phyloP scores from a whole-genome alignment of 2,113 vertebrate genomes.

The Nyctibius bracteatus region DNA sequence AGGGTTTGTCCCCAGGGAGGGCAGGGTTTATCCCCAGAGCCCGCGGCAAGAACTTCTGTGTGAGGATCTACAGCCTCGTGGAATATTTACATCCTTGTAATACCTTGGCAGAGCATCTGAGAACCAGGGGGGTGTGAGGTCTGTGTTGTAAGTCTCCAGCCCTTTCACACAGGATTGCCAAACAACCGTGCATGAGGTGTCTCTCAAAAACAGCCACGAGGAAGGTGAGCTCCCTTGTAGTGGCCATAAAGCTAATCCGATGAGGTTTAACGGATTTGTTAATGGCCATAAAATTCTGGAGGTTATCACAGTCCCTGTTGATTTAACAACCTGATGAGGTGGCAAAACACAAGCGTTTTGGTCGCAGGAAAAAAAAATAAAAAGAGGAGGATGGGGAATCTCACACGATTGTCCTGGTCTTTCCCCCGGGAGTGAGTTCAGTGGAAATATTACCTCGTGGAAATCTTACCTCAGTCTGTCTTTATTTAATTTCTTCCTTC shows the following conservation, averaged over 20 bases:
- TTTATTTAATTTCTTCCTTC: not conserved
- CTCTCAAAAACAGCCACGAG: not conserved
- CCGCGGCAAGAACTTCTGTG: accelerated
- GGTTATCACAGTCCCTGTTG: not conserved
- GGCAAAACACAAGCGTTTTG: not conserved
- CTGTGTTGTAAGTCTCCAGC: not conserved
- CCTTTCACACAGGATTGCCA: not conserved
- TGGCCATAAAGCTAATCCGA: not conserved
- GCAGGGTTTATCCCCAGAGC: not conserved
- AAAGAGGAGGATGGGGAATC: not conserved
- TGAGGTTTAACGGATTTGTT: not conserved
- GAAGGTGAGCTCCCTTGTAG: not conserved
- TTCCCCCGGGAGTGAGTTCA: not conserved
- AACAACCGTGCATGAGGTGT: accelerated
- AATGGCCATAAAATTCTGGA: not conserved
- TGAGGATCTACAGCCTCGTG: not conserved
- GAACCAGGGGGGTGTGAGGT: not conserved
- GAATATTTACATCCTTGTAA: not conserved
- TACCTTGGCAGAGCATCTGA: not conserved
- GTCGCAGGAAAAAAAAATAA: accelerated
- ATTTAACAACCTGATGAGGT: not conserved
- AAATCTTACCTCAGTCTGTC: not conserved
- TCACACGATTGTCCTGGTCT: not conserved
- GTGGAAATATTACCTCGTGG: not conserved
- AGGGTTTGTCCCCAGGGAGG: too few species aligned